phyloP scores from a whole-genome alignment of 2,888 invertebrate species.

The Athalia cordata region DNA sequence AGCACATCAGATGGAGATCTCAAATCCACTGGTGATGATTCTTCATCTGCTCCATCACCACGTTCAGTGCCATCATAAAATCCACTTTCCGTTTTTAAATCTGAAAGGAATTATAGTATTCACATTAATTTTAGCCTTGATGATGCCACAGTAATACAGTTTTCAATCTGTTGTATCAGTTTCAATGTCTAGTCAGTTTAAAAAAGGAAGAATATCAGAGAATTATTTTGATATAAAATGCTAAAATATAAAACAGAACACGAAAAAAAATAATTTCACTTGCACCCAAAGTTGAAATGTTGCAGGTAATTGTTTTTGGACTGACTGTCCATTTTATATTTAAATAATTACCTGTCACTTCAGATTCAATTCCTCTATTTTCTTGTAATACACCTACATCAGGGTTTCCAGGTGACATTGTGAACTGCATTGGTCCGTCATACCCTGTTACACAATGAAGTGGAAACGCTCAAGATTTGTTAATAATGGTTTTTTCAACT shows the following conservation, averaged over 20 bases:
- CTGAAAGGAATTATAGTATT: constrained; percentile 49
- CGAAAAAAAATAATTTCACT: no score
- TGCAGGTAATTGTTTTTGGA: no score
- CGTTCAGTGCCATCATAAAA: constrained; percentile 65
- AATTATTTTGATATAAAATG: no score
- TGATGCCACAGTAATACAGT: no score
- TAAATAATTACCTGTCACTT: constrained; percentile 61
- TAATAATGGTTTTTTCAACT: no score
- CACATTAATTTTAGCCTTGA: no score
- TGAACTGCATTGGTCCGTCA: constrained; percentile 91
- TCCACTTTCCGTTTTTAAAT: constrained; percentile 63
- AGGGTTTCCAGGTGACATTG: constrained; percentile 87
- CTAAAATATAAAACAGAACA: no score
- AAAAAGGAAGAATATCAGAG: no score
- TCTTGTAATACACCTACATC: constrained; percentile 74
- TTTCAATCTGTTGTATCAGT: no score
- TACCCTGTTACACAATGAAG: constrained; percentile 77
- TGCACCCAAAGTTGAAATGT: no score
- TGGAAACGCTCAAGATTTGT: constrained; percentile 64
- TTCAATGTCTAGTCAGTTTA: no score
- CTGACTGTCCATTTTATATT: constrained; percentile 7
- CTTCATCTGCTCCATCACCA: constrained; percentile 71
- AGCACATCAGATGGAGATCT: constrained; percentile 67
- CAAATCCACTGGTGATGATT: constrained; percentile 73
- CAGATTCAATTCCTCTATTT: constrained; percentile 65